Conservation (phyloP, 30 jellyfish, hydroid and myxozoan species). For the Cassiopea andromeda region DNA sequence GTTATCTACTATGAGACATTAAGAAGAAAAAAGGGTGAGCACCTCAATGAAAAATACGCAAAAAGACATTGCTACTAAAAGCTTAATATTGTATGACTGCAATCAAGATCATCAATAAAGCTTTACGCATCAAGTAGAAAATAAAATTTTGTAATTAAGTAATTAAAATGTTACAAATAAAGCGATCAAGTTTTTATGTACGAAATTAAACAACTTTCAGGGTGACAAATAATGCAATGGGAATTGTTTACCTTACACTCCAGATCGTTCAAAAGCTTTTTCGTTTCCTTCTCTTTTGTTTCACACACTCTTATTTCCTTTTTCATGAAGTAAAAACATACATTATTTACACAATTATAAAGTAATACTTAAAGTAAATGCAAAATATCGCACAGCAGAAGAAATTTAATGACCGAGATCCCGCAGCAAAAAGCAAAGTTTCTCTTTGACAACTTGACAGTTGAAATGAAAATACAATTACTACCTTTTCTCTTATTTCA, state of each 20-base stretch:
- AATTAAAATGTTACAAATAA: too few species aligned
- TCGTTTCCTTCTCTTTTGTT: constrained; percentile 50
- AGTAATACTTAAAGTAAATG: background rate
- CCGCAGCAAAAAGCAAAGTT: too few species aligned
- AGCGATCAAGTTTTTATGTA: too few species aligned
- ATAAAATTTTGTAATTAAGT: too few species aligned
- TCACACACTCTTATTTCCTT: constrained; percentile 37
- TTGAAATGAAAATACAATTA: background rate
- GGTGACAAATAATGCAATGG: background rate
- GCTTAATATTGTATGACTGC: too few species aligned
- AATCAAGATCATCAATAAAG: too few species aligned
- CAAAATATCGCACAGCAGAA: background rate
- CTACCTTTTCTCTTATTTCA: constrained; percentile 86
- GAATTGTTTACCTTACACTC: constrained; percentile 55
- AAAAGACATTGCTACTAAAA: too few species aligned
- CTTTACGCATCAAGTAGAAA: too few species aligned
- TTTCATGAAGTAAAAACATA: background rate
- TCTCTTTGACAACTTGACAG: background rate
- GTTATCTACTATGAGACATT: too few species aligned
- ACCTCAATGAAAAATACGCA: too few species aligned
- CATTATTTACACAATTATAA: background rate
- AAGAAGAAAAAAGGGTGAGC: too few species aligned
- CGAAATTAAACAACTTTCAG: too few species aligned
- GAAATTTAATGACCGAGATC: background rate
- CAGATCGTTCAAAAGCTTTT: constrained; percentile 40